phyloP scores from a whole-genome alignment of 2,797 vertebrate species.

The Tenualosa ilisha region DNA sequence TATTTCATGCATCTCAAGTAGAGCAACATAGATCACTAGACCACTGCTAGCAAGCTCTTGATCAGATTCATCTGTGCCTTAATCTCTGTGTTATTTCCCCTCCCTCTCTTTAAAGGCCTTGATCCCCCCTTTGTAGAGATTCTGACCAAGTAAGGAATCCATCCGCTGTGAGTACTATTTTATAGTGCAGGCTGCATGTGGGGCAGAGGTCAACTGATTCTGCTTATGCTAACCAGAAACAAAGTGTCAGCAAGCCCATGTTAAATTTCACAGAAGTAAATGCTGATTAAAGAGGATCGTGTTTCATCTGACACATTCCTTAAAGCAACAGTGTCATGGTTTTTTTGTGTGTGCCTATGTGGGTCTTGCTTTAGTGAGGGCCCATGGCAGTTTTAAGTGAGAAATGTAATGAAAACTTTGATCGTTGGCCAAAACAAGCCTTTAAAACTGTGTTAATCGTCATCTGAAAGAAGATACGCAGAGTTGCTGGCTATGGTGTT shows the following conservation, averaged over 20 bases:
- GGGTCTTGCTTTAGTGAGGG: background rate
- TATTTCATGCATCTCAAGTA: background rate
- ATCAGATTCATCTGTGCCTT: background rate
- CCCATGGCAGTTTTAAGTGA: background rate
- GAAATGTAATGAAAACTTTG: background rate
- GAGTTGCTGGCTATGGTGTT: background rate
- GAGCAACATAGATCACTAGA: background rate
- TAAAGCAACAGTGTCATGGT: constrained; percentile 51
- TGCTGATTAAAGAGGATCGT: constrained; percentile 63
- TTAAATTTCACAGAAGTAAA: constrained; percentile 68
- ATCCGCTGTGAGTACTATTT: constrained; percentile 51
- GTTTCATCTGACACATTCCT: constrained; percentile 61
- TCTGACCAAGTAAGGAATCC: constrained; percentile 62
- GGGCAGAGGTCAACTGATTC: constrained; percentile 66
- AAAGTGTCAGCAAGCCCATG: constrained; percentile 65
- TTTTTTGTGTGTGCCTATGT: background rate
- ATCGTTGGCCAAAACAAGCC: background rate
- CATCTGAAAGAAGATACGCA: background rate
- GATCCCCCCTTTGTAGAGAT: constrained; percentile 20
- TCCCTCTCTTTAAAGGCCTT: background rate
- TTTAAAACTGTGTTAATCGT: background rate
- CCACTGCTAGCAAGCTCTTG: background rate
- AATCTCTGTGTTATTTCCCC: background rate
- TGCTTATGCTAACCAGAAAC: constrained; percentile 65
- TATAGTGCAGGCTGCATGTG: constrained; percentile 58